Evolutionary conservation across 2,113 vertebrate species (phyloP), one percentile per base, ranked within the genome.

Genomic region (Vulpes ferrilata): DNA sequence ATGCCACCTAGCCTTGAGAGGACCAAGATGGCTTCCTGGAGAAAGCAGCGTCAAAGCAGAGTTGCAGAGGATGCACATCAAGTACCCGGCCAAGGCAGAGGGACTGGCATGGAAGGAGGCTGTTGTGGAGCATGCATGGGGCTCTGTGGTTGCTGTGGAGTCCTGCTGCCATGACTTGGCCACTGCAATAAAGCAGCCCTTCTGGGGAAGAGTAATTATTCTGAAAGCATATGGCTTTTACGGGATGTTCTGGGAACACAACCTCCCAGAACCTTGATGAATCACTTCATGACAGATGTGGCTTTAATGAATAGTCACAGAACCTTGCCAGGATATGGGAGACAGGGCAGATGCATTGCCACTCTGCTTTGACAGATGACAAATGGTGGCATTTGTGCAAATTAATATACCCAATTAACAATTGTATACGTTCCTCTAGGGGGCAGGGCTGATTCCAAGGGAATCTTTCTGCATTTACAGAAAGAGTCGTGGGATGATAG

Each of bases 141-240:
- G 38, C 20, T 85, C 19, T 20, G 25, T 6, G 48, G 35, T 22
- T 59, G 16, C 83, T 53, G 57, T 15, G 32, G 76, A 69, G 38
- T 84, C 53, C 91, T 82, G 55, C 22, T 65, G 32, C 55, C 7
- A 0, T 88, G 78, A 60, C 53, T 65, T 88, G 81, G 20, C 59
- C 38, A 7, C 48, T n/a, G 32, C 83, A 81, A 20, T 69, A 71
- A 94, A 94, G 85, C 51, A n/a, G 11, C 17, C 59, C 32, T 79
- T 89, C 43, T 59, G 62, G 69, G 84, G 64, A 95, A 82, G 62
- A 90, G 32, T 81, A 38, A 94, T 93, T 83, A 76, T 85, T 89
- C 73, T 86, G 88, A 93, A 88, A 90, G 93, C 85, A 88, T 76
- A 51, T 69, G 96, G 65, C 95, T 93, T 97, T 93, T 88, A 69